These are phyloP conservation scores for Urosaurus nigricauda DNA, from an alignment of 2,797 vertebrate species.

Conservation along the genomic window DNA sequence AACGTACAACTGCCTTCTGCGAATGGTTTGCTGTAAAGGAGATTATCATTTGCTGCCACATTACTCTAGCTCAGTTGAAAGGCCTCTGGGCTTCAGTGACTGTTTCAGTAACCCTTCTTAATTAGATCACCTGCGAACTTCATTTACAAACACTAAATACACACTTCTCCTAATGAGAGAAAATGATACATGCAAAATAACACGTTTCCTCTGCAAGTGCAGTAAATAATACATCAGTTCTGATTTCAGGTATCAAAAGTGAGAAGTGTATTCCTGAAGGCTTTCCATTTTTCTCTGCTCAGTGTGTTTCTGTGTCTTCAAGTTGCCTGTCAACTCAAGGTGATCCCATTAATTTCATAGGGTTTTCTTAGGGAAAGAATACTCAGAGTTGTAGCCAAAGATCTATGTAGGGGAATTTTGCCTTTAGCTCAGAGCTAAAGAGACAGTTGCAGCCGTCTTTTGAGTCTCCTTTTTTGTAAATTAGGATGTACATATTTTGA, in stretches of 20 bases:
- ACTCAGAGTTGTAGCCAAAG: no score
- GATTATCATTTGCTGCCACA: slow-evolving; percentile 55
- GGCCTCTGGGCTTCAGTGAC: neutral
- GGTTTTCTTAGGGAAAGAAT: no score
- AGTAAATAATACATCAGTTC: neutral
- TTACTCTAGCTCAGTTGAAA: slow-evolving; percentile 52
- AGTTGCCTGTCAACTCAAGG: no score
- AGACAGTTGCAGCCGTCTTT: no score
- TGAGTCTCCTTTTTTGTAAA: no score
- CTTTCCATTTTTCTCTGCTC: slow-evolving; percentile 24
- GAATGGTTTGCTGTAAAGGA: slow-evolving; percentile 31
- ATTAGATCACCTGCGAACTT: slow-evolving; percentile 59
- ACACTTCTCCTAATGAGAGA: slow-evolving; percentile 58
- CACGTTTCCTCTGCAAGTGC: slow-evolving; percentile 34
- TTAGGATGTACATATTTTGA: no score
- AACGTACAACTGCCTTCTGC: slow-evolving; percentile 18
- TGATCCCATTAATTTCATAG: no score
- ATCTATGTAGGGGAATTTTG: no score
- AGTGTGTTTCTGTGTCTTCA: neutral
- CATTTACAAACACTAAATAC: slow-evolving; percentile 60
- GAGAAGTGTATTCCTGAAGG: slow-evolving; percentile 11
- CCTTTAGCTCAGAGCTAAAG: no score
- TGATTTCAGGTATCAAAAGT: slow-evolving; percentile 18
- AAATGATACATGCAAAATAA: slow-evolving; percentile 5
- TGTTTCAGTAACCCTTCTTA: slow-evolving; percentile 52